These are phyloP conservation scores for Trichomycterus rosablanca DNA, from an alignment of 2,113 vertebrate species.

Conservation along the genomic window DNA sequence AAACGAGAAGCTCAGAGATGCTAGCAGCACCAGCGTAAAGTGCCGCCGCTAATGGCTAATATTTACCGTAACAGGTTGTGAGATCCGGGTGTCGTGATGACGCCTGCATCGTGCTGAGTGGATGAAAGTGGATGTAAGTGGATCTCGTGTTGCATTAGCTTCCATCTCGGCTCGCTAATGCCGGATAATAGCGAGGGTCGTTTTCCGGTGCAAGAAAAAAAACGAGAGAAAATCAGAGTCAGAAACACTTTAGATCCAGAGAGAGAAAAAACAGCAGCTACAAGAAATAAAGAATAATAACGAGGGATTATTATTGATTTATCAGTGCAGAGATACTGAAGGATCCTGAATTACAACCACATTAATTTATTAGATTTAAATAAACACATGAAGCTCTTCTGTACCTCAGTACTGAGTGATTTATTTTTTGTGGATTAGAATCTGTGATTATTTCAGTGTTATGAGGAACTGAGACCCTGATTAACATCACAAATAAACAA, in stretches of 20 bases:
- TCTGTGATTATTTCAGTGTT: too few relatives aligned
- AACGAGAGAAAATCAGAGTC: slow-evolving; percentile 38
- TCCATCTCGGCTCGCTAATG: slow-evolving; percentile 44
- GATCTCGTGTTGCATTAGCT: slow-evolving; percentile 50
- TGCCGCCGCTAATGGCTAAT: background rate
- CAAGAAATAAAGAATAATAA: too few relatives aligned
- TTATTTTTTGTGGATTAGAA: too few relatives aligned
- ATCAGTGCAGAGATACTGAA: too few relatives aligned
- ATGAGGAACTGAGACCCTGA: too few relatives aligned
- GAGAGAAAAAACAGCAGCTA: too few relatives aligned
- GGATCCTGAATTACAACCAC: too few relatives aligned
- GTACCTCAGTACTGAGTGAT: too few relatives aligned
- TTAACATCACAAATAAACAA: too few relatives aligned
- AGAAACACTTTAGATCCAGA: slow-evolving; percentile 52
- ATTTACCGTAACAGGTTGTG: slow-evolving; percentile 2
- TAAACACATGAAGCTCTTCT: too few relatives aligned
- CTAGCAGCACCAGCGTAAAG: background rate
- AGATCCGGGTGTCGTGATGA: slow-evolving; percentile 38
- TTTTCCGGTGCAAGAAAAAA: slow-evolving; percentile 39
- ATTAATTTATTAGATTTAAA: too few relatives aligned
- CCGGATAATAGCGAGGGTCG: slow-evolving; percentile 54
- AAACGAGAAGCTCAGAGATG: background rate
- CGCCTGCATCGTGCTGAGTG: background rate
- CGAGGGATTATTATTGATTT: too few relatives aligned
- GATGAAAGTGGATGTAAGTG: slow-evolving; percentile 29